Evolutionary conservation across 2,797 vertebrate genomes (phyloP).

Genomic region (Melanogrammus aeglefinus): DNA sequence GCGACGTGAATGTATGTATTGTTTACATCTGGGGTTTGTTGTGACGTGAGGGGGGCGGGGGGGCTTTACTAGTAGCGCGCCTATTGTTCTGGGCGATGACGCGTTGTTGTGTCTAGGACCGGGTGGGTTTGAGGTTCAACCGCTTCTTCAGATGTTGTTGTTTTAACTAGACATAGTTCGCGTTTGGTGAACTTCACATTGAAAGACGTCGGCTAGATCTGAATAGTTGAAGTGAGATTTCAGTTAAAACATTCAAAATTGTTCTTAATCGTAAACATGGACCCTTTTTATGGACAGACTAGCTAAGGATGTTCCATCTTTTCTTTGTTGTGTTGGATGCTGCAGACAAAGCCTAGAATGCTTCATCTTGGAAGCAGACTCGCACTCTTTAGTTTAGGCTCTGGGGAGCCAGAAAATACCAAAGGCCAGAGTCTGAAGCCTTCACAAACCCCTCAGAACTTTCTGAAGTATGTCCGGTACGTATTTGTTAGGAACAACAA

Average conservation of each 20-base stretch:
- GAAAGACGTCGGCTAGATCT: too few relatives aligned
- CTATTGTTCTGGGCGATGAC: too few relatives aligned
- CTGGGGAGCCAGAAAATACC: conserved; percentile 37
- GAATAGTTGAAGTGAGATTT: too few relatives aligned
- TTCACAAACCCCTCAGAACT: conserved; percentile 49
- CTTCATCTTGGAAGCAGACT: conserved; percentile 67
- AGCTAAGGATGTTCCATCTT: too few relatives aligned
- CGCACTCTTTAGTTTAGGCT: conserved; percentile 57
- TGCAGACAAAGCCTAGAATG: conserved; percentile 57
- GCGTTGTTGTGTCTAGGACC: too few relatives aligned
- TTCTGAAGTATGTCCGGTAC: conserved; percentile 60
- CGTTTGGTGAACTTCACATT: background rate
- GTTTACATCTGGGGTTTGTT: background rate
- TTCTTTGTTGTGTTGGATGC: background rate
- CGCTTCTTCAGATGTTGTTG: background rate
- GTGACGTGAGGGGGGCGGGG: background rate
- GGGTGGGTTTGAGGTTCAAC: too few relatives aligned
- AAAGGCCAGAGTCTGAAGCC: conserved; percentile 27
- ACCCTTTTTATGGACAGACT: too few relatives aligned
- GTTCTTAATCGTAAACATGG: too few relatives aligned
- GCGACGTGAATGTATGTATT: conserved; percentile 44
- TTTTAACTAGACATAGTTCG: background rate
- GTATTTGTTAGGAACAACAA: background rate
- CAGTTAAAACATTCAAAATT: too few relatives aligned
- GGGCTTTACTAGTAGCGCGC: too few relatives aligned